Evolutionary conservation across 1,140 invertebrate genomes (phyloP), one percentile per base, ranked within the genome.

Genomic region (Lasaia peninsularis): DNA sequence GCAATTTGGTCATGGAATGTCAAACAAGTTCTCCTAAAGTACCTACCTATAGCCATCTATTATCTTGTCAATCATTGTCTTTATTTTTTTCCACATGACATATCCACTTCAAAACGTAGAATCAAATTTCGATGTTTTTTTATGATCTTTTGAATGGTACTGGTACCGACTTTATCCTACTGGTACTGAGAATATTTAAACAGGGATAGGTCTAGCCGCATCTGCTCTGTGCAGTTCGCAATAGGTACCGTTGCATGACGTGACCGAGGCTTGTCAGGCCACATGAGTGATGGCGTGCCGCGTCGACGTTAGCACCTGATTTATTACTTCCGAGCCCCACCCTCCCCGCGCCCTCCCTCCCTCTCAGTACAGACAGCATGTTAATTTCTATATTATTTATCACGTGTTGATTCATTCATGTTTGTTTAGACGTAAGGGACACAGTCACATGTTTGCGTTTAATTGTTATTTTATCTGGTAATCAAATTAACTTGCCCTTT

Each of bases 221-320:
- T 14, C 5, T 64, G 53, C 31, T 16, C 62, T 64, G 56, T 8
- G 12, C 24, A 51, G 14, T 53, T 44, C 50, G 48, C 55, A 49
- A 58, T 35, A 37, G 37, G 68, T 69, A 65, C 71, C 73, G 73
- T 77, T 67, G 67, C 66, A 66, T 78, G 71, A 78, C 76, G 79
- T 67, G 78, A 75, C 67, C 67, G 62, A 68, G 67, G 70, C 70
- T 60, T 81, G 81, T 80, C 80, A 78, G 71, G 58, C 65, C 58
- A 44, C 67, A 77, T 85, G 81, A 85, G 68, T 81, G 81, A 86
- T 83, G 78, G 80, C 81, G 78, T 81, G 81, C 78, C 65, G 71
- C 72, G 78, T 66, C 74, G 80, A 81, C 77, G 80, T 83, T 85
- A 81, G 65, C 81, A 81, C 75, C 80, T 85, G 81, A 85, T 85